phyloP scores from a whole-genome alignment of 37 sponge, comb jelly and placozoan genomes.

The Axinella damicornis region DNA sequence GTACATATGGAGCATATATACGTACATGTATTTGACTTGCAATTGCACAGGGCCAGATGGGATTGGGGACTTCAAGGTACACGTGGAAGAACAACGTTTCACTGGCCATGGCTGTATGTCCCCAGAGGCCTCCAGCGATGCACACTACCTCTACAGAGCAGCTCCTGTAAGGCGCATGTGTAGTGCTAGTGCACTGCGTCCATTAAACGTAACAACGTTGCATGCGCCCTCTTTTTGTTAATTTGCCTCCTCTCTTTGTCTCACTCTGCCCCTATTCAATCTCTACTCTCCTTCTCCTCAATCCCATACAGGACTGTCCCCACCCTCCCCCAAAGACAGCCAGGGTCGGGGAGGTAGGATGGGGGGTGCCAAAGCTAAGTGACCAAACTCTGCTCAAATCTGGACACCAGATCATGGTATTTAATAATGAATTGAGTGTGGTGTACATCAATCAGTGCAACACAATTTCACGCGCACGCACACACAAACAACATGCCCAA shows the following conservation, averaged over 20 bases:
- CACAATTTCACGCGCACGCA: too few species aligned
- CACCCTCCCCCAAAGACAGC: constrained; percentile 67
- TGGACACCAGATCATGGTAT: constrained; percentile 83
- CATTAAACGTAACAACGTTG: too few species aligned
- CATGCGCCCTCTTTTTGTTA: too few species aligned
- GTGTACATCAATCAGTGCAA: too few species aligned
- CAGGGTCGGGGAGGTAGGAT: constrained; percentile 86
- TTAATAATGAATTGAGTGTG: not conserved
- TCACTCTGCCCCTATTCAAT: not conserved
- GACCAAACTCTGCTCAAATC: constrained; percentile 65
- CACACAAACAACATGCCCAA: not conserved
- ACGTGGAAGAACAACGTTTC: constrained; percentile 60
- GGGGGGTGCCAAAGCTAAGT: constrained; percentile 72
- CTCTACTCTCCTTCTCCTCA: not conserved
- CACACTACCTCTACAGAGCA: constrained; percentile 76
- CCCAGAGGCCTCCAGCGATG: constrained; percentile 79
- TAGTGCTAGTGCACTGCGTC: too few species aligned
- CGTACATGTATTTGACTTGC: too few species aligned
- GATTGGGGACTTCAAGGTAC: constrained; percentile 54
- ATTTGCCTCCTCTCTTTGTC: not conserved
- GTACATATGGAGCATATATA: too few species aligned
- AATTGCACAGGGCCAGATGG: constrained; percentile 96
- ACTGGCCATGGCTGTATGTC: constrained; percentile 78
- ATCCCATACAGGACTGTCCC: constrained; percentile 41
- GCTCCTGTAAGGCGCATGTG: constrained; percentile 38